Conservation (phyloP, 1,140 invertebrate genomes). For the Epicauta chinensis region DNA sequence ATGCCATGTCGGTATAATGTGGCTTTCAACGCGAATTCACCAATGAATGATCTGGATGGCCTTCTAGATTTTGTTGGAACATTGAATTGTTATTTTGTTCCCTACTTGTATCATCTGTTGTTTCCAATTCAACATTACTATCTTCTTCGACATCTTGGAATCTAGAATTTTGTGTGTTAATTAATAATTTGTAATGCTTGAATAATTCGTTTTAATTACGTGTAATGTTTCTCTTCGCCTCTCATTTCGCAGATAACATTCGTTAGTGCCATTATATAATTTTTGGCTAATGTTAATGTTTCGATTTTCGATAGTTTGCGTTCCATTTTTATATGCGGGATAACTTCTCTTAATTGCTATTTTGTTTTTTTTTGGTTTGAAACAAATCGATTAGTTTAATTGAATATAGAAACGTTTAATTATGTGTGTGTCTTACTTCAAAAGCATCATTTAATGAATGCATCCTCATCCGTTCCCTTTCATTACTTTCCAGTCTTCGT, state of each 20-base stretch:
- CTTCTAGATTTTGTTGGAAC: slow-evolving; percentile 39
- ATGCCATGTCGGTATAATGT: too few relatives aligned
- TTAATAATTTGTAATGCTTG: background rate
- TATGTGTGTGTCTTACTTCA: slow-evolving; percentile 55
- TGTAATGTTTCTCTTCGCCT: slow-evolving; percentile 44
- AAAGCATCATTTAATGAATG: slow-evolving; percentile 89
- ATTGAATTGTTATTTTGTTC: slow-evolving; percentile 41
- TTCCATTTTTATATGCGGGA: slow-evolving; percentile 86
- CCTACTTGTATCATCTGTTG: slow-evolving; percentile 20
- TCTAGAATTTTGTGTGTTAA: slow-evolving; percentile 25
- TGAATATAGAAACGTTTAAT: background rate
- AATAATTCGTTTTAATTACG: slow-evolving; percentile 28
- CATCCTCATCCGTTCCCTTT: slow-evolving; percentile 87
- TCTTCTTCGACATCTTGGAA: slow-evolving; percentile 42
- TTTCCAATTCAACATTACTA: slow-evolving; percentile 34
- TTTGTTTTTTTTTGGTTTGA: too few relatives aligned
- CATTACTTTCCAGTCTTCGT: slow-evolving; percentile 82
- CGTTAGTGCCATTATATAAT: slow-evolving; percentile 88
- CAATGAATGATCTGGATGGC: slow-evolving; percentile 29
- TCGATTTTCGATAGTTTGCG: slow-evolving; percentile 84
- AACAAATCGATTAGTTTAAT: slow-evolving; percentile 29
- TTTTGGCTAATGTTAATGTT: slow-evolving; percentile 84
- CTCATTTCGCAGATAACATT: slow-evolving; percentile 67
- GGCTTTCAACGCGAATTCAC: slow-evolving; percentile 27
- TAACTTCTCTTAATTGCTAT: slow-evolving; percentile 81